A percentile compares a stretch with the other conserved stretches of the same genome.
phyloP scores from a whole-genome alignment of 2,113 vertebrate species.

The Urocynchramus pylzowi region DNA sequence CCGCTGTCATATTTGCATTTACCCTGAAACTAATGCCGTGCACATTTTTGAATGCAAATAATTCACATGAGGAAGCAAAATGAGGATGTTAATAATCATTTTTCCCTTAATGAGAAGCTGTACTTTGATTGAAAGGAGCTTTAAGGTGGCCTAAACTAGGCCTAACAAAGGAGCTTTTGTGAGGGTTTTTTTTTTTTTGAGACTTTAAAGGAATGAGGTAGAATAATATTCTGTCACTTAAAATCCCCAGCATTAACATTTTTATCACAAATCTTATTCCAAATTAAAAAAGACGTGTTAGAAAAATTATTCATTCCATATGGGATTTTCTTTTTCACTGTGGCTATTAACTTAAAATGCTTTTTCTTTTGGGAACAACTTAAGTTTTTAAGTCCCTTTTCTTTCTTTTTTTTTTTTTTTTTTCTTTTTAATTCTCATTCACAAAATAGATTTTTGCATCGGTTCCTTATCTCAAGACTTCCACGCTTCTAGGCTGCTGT shows the following conservation, averaged over 20 bases:
- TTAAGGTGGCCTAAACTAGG: slow-evolving; percentile 72
- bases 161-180: slow-evolving; percentile 67
- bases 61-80: slow-evolving; percentile 81
- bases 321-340: slow-evolving; percentile 52
- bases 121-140: slow-evolving; percentile 76
- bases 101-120: slow-evolving; percentile 78
- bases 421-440: background rate
- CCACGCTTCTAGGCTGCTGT: background rate
- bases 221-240: slow-evolving; percentile 61
- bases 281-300: slow-evolving; percentile 63
- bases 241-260: slow-evolving; percentile 62
- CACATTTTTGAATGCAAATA: slow-evolving; percentile 82
- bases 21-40: slow-evolving; percentile 79
- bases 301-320: slow-evolving; percentile 63
- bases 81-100: slow-evolving; percentile 81
- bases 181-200: background rate
- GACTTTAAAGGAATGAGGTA: slow-evolving; percentile 58
- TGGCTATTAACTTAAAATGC: slow-evolving; percentile 44
- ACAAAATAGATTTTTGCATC: background rate
- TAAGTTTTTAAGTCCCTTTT: background rate
- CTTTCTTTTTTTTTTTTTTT: background rate
- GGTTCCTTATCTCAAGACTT: background rate
- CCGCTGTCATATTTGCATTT: slow-evolving; percentile 83
- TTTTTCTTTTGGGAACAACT: slow-evolving; percentile 22
- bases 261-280: slow-evolving; percentile 66